phyloP scores from a whole-genome alignment of 1,140 invertebrate genomes.

The Lepeophtheirus salmonis region DNA sequence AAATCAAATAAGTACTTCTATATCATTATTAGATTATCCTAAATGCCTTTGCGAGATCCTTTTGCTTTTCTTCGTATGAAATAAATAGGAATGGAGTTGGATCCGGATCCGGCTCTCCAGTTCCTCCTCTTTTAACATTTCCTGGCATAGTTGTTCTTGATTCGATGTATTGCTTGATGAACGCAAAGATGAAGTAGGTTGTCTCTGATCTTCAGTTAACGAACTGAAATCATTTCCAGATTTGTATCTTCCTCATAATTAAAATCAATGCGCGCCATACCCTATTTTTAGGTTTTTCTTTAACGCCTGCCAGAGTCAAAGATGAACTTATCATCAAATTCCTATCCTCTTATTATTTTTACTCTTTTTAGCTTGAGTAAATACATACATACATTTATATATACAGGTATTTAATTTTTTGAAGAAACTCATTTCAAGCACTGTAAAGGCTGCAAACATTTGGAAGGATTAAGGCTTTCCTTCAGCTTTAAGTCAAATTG shows the following conservation, averaged over 20 bases:
- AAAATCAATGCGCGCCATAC: background rate
- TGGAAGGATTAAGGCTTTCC: too few species aligned
- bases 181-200: background rate
- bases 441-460: too few species aligned
- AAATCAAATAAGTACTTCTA: slow-evolving; percentile 10
- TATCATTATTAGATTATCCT: too few species aligned
- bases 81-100: slow-evolving; percentile 81
- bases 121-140: slow-evolving; percentile 22
- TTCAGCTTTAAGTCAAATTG: too few species aligned
- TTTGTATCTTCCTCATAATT: background rate
- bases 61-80: slow-evolving; percentile 44
- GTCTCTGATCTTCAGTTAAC: background rate
- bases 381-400: too few species aligned
- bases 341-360: too few species aligned
- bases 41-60: slow-evolving; percentile 14
- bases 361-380: too few species aligned
- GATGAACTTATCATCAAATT: too few species aligned
- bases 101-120: slow-evolving; percentile 51
- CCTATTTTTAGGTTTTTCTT: background rate
- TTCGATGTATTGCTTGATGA: background rate
- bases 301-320: background rate
- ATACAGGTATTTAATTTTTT: too few species aligned
- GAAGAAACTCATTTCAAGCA: too few species aligned
- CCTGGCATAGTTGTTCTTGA: slow-evolving; percentile 21
- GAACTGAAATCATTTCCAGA: background rate